phyloP scores from a whole-genome alignment of 2,888 invertebrate species.

The Temnothorax ravouxi region DNA sequence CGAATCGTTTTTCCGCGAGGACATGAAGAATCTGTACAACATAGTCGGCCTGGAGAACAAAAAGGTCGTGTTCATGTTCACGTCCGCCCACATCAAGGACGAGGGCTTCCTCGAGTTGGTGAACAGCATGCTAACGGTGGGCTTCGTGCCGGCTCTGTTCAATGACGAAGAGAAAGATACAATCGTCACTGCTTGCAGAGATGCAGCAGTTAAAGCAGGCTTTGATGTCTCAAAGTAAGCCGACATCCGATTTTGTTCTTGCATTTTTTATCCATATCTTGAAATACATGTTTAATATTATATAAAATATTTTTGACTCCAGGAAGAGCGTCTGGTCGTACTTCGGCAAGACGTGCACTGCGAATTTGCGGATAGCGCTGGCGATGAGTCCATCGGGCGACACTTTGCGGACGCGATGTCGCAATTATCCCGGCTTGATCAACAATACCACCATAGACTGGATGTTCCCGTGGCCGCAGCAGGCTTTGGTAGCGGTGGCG shows the following conservation, averaged over 20 bases:
- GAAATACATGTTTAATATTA: neutral
- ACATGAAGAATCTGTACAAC: slow-evolving; percentile 93
- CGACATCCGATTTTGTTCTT: neutral
- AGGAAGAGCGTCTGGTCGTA: slow-evolving; percentile 95
- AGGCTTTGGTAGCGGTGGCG: slow-evolving; percentile 95
- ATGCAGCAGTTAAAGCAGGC: slow-evolving; percentile 91
- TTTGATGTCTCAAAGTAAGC: slow-evolving; percentile 88
- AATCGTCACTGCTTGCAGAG: slow-evolving; percentile 91
- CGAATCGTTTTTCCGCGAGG: slow-evolving; percentile 94
- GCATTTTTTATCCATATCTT: neutral
- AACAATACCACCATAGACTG: slow-evolving; percentile 97
- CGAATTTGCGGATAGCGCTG: slow-evolving; percentile 95
- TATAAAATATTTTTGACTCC: slow-evolving; percentile 60
- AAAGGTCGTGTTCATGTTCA: slow-evolving; percentile 93
- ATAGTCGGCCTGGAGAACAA: slow-evolving; percentile 93
- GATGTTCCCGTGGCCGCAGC: slow-evolving; percentile 97
- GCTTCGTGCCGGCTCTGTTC: slow-evolving; percentile 95
- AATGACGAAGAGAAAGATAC: slow-evolving; percentile 95
- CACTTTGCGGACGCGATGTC: slow-evolving; percentile 92
- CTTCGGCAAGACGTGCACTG: slow-evolving; percentile 92
- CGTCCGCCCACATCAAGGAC: slow-evolving; percentile 93
- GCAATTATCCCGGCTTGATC: slow-evolving; percentile 96
- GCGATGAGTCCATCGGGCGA: slow-evolving; percentile 97
- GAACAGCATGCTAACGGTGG: slow-evolving; percentile 96
- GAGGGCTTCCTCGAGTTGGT: slow-evolving; percentile 96